These are phyloP conservation scores for Pteronura brasiliensis DNA, from an alignment of 2,113 vertebrate species.

Conservation along the genomic window DNA sequence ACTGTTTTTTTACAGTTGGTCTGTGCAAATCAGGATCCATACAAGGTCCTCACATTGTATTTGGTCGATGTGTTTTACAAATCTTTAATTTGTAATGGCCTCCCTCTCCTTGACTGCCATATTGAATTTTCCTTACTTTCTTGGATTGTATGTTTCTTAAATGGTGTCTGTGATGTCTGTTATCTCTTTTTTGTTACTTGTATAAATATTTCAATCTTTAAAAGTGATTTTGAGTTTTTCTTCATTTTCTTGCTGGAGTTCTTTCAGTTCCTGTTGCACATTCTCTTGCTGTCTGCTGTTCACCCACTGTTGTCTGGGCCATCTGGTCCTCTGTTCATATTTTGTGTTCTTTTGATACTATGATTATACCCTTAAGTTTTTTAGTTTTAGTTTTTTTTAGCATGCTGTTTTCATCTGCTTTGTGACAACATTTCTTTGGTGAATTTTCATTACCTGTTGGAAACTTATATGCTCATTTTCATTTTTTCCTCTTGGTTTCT, in stretches of 20 bases:
- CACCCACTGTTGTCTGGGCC: neutral
- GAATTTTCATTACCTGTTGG: neutral
- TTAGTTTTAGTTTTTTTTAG: neutral
- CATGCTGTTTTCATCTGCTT: neutral
- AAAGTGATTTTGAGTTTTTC: neutral
- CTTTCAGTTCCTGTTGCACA: neutral
- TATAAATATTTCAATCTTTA: neutral
- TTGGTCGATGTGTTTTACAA: neutral
- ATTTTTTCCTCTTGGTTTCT: neutral
- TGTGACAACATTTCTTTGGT: neutral
- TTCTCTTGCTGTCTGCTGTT: neutral
- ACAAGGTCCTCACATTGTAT: neutral
- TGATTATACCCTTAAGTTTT: neutral
- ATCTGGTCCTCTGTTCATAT: neutral
- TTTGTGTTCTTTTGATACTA: neutral
- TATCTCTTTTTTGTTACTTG: neutral
- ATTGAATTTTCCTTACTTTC: neutral
- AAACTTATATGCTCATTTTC: neutral
- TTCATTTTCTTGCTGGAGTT: neutral
- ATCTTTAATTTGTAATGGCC: neutral
- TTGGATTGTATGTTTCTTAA: neutral
- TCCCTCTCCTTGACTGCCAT: neutral
- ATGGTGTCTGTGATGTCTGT: neutral
- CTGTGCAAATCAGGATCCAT: neutral
- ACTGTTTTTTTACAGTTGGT: neutral